These are phyloP conservation scores for Rhogogaster chlorosoma DNA, from an alignment of 2,888 invertebrate genomes.

Conservation along the genomic window DNA sequence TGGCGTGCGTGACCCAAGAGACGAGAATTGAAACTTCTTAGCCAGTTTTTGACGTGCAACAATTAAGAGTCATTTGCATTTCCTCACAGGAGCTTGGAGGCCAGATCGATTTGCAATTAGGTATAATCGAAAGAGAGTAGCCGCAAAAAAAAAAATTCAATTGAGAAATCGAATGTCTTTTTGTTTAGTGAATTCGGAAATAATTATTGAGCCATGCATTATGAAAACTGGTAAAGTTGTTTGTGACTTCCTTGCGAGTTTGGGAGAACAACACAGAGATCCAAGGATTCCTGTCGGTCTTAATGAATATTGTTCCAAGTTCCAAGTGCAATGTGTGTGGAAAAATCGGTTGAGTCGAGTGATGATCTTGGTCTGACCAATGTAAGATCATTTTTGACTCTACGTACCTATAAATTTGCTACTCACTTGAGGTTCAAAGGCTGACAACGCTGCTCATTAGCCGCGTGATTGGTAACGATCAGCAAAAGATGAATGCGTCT, in stretches of 20 bases:
- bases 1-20: slow-evolving; percentile 4
- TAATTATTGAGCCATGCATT: background rate
- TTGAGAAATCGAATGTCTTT: background rate
- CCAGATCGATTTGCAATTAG: background rate
- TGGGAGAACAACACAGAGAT: too few species aligned
- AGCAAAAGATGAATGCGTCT: background rate
- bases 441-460: background rate
- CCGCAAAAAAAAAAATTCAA: background rate
- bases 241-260: too few species aligned
- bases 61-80: background rate
- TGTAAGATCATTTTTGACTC: background rate
- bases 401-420: background rate
- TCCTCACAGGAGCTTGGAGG: background rate
- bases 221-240: too few species aligned
- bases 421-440: background rate
- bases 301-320: too few species aligned
- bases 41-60: slow-evolving; percentile 3
- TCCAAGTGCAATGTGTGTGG: too few species aligned
- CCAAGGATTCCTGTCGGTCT: too few species aligned
- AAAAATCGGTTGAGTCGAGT: too few species aligned
- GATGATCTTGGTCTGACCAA: too few species aligned
- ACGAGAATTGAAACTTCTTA: slow-evolving; percentile 1
- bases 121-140: background rate
- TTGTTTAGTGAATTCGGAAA: too few species aligned
- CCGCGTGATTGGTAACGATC: background rate